phyloP scores from a whole-genome alignment of 2,797 vertebrate species.

The Gambelia wislizenii region DNA sequence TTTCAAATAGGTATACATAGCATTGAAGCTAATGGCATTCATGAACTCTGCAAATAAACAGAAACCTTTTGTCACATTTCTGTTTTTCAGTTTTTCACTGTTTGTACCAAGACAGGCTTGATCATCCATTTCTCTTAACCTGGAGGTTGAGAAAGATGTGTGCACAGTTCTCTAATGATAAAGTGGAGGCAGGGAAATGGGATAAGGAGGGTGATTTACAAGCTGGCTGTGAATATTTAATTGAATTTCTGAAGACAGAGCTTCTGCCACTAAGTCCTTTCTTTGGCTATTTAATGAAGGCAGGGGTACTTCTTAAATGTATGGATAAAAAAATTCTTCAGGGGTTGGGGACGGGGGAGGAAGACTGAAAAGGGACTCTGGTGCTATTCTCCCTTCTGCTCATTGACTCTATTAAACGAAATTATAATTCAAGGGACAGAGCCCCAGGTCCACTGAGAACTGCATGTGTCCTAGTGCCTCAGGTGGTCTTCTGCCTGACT shows the following conservation, averaged over 20 bases:
- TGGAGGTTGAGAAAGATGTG: background rate
- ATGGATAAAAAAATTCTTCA: rapidly evolving
- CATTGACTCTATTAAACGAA: background rate
- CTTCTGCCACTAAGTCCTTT: background rate
- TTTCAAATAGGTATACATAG: background rate
- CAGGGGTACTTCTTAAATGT: background rate
- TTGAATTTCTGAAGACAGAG: background rate
- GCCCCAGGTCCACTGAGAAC: background rate
- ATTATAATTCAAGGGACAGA: conserved; percentile 2
- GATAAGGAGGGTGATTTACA: conserved; percentile 19
- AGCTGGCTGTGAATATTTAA: background rate
- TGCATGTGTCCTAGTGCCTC: background rate
- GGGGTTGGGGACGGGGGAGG: too few species aligned
- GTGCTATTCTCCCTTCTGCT: background rate
- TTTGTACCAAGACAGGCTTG: background rate
- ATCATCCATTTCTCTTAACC: rapidly evolving
- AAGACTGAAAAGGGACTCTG: background rate
- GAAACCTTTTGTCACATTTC: background rate
- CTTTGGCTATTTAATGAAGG: background rate
- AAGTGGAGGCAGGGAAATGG: background rate
- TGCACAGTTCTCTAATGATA: background rate
- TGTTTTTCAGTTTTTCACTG: background rate
- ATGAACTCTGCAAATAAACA: background rate
- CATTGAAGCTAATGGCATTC: background rate
- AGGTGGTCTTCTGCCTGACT: background rate